These are phyloP conservation scores for Xiphorhynchus elegans DNA, from an alignment of 2,113 vertebrate species.

Conservation along the genomic window DNA sequence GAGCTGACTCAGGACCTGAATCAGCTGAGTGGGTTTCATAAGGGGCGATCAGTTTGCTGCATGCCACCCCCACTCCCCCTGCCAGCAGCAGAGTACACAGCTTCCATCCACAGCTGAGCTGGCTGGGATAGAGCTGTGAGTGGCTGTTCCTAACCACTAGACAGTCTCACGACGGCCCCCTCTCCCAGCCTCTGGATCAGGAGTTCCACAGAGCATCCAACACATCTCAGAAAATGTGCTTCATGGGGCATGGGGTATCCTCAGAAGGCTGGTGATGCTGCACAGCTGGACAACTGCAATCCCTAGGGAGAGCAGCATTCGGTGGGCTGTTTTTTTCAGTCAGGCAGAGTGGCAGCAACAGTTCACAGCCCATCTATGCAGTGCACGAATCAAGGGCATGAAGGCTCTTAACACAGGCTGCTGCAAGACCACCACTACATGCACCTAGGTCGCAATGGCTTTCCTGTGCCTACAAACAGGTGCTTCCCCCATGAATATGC, in stretches of 20 bases:
- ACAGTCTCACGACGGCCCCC: not conserved
- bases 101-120: not conserved
- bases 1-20: not conserved
- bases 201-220: not conserved
- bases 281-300: not conserved
- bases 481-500: not conserved
- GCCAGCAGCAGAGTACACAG: not conserved
- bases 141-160: not conserved
- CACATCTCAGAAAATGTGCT: not conserved
- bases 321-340: not conserved
- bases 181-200: not conserved
- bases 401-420: not conserved
- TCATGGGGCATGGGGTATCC: not conserved
- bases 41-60: not conserved
- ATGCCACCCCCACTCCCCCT: not conserved
- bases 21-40: not conserved
- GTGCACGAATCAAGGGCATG: not conserved
- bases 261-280: not conserved
- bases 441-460: fast-evolving
- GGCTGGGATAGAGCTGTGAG: not conserved
- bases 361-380: not conserved
- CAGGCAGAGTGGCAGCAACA: not conserved
- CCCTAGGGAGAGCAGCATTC: not conserved
- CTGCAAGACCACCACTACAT: not conserved
- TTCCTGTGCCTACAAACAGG: not conserved